A percentile compares a stretch with the other conserved stretches of the same genome.
Evolutionary conservation across 2,797 vertebrate species (phyloP).

Genomic region (Enteromius unitaeniatus): DNA sequence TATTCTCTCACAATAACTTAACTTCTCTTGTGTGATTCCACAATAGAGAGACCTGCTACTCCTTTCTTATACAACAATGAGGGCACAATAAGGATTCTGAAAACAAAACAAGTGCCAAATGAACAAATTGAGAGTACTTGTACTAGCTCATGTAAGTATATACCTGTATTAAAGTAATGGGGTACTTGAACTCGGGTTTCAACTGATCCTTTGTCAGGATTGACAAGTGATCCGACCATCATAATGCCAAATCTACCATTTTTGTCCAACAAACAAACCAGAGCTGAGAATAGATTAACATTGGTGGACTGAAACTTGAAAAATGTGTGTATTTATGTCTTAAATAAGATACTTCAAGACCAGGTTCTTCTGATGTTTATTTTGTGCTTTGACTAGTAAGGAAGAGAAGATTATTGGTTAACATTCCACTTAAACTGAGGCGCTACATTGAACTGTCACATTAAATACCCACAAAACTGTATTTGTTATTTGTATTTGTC

Average conservation of each 20-base stretch:
- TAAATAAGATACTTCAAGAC: background rate
- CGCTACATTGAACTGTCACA: background rate
- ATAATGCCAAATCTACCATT: background rate
- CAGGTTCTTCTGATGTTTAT: background rate
- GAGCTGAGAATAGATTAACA: background rate
- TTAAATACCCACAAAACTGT: background rate
- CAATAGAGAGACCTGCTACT: slow-evolving; percentile 16
- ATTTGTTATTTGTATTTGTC: background rate
- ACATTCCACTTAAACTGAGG: background rate
- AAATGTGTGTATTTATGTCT: background rate
- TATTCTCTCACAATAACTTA: slow-evolving; percentile 45
- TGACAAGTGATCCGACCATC: background rate
- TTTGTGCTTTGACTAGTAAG: background rate
- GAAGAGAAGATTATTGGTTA: background rate
- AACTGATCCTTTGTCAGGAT: background rate
- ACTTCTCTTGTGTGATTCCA: slow-evolving; percentile 34
- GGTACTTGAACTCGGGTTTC: background rate
- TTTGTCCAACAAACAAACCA: background rate
- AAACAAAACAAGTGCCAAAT: slow-evolving; percentile 4
- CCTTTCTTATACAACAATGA: background rate
- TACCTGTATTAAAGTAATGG: background rate
- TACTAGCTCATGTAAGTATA: background rate
- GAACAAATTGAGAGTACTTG: background rate
- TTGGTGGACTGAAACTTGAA: background rate
- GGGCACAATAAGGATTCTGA: background rate